A percentile compares a stretch with the other conserved stretches of the same genome.
These are phyloP conservation scores for Hyperoplus immaculatus DNA, from an alignment of 2,797 vertebrate genomes.

Conservation along the genomic window DNA sequence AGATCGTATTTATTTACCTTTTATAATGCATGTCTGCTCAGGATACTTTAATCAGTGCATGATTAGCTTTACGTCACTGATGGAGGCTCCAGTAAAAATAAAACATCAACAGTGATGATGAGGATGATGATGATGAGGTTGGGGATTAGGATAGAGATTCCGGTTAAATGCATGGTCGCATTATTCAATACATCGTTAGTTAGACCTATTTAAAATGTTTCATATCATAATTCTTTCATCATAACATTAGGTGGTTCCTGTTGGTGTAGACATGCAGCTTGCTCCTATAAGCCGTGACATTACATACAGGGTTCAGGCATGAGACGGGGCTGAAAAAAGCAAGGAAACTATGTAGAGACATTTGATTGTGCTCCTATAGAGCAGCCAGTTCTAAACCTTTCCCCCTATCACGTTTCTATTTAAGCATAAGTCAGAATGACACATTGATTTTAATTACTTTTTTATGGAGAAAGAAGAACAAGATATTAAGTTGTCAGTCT, in stretches of 20 bases:
- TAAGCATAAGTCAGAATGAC: not conserved
- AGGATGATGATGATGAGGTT: not conserved
- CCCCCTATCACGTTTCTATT: not conserved
- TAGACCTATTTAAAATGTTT: not conserved
- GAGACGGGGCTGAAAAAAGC: not conserved
- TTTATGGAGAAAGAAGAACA: no score
- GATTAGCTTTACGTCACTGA: conserved; percentile 1
- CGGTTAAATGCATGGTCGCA: not conserved
- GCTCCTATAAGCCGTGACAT: not conserved
- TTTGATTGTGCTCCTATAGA: not conserved
- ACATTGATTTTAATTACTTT: not conserved
- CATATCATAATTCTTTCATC: not conserved
- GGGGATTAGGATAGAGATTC: not conserved
- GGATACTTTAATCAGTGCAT: conserved; percentile 7
- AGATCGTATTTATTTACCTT: not conserved
- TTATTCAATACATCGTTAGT: not conserved
- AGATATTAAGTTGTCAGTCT: not conserved
- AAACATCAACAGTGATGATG: conserved; percentile 26
- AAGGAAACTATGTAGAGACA: not conserved
- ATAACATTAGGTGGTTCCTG: not conserved
- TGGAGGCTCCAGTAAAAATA: conserved; percentile 13
- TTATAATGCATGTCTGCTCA: not conserved
- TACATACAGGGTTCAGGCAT: not conserved
- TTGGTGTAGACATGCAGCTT: not conserved
- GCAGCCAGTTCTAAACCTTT: not conserved